Conservation (phyloP, 2,797 vertebrate species). For the Aselliscus stoliczkanus region DNA sequence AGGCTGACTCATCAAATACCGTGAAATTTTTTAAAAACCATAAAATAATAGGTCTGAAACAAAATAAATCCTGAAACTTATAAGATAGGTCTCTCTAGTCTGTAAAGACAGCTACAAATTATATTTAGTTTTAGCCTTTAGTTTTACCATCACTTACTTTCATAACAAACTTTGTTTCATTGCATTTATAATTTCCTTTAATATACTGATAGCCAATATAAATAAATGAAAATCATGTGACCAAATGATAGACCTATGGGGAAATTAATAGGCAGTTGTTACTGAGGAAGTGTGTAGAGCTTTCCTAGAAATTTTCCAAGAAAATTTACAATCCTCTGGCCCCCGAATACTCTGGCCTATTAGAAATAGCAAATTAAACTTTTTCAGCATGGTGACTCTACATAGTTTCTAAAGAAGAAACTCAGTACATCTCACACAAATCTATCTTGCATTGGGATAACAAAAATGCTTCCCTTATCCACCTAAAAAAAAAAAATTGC, state of each 20-base stretch:
- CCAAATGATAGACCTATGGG: constrained; percentile 28
- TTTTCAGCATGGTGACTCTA: neutral
- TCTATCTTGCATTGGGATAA: neutral
- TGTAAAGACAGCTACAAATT: constrained; percentile 68
- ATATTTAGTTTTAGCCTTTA: constrained; percentile 58
- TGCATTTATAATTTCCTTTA: constrained; percentile 71
- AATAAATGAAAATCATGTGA: constrained; percentile 76
- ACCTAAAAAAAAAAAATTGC: neutral
- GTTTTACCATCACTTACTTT: constrained; percentile 14
- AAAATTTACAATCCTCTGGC: neutral
- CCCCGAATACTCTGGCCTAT: neutral
- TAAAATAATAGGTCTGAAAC: constrained; percentile 42
- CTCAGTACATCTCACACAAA: neutral
- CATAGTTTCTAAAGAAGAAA: neutral
- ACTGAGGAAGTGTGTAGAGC: neutral
- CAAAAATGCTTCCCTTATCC: neutral
- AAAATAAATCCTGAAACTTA: constrained; percentile 31
- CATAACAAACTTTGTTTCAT: constrained; percentile 65
- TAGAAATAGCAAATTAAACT: neutral
- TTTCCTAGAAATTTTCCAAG: constrained; percentile 7
- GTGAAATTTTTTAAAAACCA: constrained; percentile 36
- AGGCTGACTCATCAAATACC: neutral
- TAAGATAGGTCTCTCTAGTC: constrained; percentile 50
- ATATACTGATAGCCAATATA: constrained; percentile 67
- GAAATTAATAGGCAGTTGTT: neutral